These are phyloP conservation scores for Xiphophorus hellerii DNA, from an alignment of 2,113 vertebrate species.

Conservation along the genomic window DNA sequence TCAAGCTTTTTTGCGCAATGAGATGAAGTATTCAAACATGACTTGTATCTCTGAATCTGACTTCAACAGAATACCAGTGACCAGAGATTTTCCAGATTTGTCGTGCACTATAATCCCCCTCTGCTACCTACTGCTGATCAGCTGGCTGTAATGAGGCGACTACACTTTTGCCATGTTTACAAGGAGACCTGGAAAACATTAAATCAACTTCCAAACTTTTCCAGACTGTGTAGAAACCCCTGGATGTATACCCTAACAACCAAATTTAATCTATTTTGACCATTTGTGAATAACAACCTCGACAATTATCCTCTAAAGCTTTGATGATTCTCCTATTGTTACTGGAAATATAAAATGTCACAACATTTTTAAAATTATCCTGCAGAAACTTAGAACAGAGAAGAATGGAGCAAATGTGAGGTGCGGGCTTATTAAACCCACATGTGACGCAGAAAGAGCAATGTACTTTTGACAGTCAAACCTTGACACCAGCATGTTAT, in stretches of 20 bases:
- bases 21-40: slow-evolving; percentile 5
- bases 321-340: neutral
- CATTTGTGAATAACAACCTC: no score
- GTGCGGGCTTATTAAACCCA: neutral
- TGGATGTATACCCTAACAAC: no score
- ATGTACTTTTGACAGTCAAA: neutral
- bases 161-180: no score
- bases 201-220: no score
- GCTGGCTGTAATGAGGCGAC: no score
- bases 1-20: neutral
- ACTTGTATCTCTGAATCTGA: neutral
- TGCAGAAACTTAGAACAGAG: neutral
- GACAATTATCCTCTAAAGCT: neutral
- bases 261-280: no score
- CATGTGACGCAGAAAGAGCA: neutral
- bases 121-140: no score
- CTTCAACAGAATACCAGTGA: neutral
- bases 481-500: neutral
- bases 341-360: neutral
- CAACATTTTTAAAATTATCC: neutral
- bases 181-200: no score
- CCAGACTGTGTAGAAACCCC: no score
- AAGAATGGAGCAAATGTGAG: neutral
- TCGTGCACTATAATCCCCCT: no score
- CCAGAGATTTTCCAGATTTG: no score